Conservation (phyloP, 2,888 invertebrate genomes). For the Pterostichus madidus region DNA sequence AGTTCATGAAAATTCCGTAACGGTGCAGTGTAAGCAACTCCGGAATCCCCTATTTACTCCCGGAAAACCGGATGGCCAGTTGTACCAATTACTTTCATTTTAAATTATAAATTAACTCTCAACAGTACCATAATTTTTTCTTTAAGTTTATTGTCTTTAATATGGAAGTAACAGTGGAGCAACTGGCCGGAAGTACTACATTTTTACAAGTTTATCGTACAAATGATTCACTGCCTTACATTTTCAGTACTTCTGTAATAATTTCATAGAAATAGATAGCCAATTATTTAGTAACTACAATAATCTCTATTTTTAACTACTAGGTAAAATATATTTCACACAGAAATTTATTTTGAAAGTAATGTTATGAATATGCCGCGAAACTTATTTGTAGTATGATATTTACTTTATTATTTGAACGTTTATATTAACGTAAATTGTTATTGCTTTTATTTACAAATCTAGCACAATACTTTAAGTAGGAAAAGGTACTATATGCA, state of each 20-base stretch:
- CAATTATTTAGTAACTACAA: conserved; percentile 11
- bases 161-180: too few species aligned
- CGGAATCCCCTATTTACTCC: too few species aligned
- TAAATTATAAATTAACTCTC: too few species aligned
- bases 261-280: conserved; percentile 4
- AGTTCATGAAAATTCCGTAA: too few species aligned
- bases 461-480: neutral
- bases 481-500: conserved; percentile 3
- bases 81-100: too few species aligned
- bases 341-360: neutral
- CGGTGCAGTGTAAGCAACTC: too few species aligned
- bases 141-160: too few species aligned
- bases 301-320: too few species aligned
- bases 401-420: neutral
- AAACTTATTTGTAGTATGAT: neutral
- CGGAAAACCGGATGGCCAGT: too few species aligned
- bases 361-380: neutral
- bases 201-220: conserved; percentile 1
- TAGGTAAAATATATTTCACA: neutral
- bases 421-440: conserved; percentile 15
- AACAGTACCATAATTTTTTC: too few species aligned
- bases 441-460: neutral
- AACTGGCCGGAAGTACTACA: too few species aligned
- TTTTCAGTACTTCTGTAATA: neutral
- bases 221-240: conserved; percentile 33